Conservation (phyloP, 1,140 invertebrate genomes). For the Tetranychus urticae region DNA sequence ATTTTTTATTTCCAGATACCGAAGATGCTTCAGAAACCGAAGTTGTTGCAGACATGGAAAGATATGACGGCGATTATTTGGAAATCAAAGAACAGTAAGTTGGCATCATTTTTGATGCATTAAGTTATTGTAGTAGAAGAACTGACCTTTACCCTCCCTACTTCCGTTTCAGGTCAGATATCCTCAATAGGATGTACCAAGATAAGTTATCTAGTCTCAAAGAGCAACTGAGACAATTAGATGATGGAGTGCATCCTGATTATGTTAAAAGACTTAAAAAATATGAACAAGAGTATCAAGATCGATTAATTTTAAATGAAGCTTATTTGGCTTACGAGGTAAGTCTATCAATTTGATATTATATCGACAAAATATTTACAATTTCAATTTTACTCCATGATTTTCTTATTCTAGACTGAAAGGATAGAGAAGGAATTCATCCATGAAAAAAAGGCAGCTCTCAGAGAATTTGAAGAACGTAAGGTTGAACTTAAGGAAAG, state of each 20-base stretch:
- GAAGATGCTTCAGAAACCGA: slow-evolving; percentile 54
- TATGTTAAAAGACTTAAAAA: slow-evolving; percentile 54
- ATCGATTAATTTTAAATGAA: slow-evolving; percentile 49
- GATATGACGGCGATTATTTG: slow-evolving; percentile 40
- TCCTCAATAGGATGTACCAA: slow-evolving; percentile 45
- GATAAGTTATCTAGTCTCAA: slow-evolving; percentile 71
- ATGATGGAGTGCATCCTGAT: slow-evolving; percentile 62
- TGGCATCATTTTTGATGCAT: slow-evolving; percentile 28
- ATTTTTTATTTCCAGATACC: slow-evolving; percentile 29
- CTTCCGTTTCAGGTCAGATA: too few relatives aligned
- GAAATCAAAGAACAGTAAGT: slow-evolving; percentile 60
- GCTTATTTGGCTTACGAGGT: slow-evolving; percentile 52
- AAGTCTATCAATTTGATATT: not conserved
- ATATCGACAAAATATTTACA: not conserved
- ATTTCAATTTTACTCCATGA: not conserved
- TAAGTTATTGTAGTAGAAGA: not conserved
- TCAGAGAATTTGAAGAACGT: slow-evolving; percentile 81
- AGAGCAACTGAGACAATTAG: slow-evolving; percentile 63
- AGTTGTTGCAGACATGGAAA: slow-evolving; percentile 30
- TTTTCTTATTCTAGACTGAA: slow-evolving; percentile 28
- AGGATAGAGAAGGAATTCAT: slow-evolving; percentile 65
- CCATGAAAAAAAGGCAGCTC: slow-evolving; percentile 59
- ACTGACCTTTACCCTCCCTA: slow-evolving; percentile 24
- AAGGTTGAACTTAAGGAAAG: slow-evolving; percentile 74
- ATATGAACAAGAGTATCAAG: slow-evolving; percentile 52